Conservation (phyloP, 2,888 invertebrate species). For the Colletes collaris region DNA sequence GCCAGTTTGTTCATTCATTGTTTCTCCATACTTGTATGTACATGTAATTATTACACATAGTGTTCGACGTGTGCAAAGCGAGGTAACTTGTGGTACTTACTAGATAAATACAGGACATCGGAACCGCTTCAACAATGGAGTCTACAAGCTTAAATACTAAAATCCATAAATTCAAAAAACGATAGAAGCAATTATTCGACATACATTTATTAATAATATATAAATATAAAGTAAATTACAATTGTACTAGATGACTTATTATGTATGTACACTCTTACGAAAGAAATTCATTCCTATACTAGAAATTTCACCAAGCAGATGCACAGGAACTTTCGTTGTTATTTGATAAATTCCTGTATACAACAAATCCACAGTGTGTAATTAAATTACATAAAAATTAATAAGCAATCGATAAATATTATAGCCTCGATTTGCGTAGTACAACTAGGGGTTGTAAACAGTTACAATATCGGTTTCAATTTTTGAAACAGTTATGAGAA, state of each 20-base stretch:
- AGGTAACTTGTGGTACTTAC: too few relatives aligned
- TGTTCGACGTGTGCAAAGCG: too few relatives aligned
- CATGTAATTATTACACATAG: too few relatives aligned
- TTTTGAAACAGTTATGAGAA: not conserved
- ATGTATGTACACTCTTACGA: not conserved
- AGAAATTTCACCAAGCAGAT: not conserved
- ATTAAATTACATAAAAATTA: not conserved
- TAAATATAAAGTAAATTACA: slow-evolving; percentile 5
- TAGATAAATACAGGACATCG: too few relatives aligned
- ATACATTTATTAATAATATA: not conserved
- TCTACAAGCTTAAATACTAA: too few relatives aligned
- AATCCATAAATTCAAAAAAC: too few relatives aligned
- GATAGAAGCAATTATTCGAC: not conserved
- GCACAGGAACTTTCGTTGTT: slow-evolving; percentile 3
- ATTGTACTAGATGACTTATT: not conserved
- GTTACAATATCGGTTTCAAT: too few relatives aligned
- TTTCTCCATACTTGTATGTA: too few relatives aligned
- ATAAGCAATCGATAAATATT: not conserved
- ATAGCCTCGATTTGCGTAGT: not conserved
- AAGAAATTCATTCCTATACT: not conserved
- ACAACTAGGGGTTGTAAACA: too few relatives aligned
- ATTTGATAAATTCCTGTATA: not conserved
- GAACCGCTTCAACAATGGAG: too few relatives aligned
- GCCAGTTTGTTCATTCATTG: too few relatives aligned
- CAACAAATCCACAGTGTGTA: not conserved